Evolutionary conservation across 2,113 vertebrate genomes (phyloP).

Genomic region (Thalassarche chlororhynchos): DNA sequence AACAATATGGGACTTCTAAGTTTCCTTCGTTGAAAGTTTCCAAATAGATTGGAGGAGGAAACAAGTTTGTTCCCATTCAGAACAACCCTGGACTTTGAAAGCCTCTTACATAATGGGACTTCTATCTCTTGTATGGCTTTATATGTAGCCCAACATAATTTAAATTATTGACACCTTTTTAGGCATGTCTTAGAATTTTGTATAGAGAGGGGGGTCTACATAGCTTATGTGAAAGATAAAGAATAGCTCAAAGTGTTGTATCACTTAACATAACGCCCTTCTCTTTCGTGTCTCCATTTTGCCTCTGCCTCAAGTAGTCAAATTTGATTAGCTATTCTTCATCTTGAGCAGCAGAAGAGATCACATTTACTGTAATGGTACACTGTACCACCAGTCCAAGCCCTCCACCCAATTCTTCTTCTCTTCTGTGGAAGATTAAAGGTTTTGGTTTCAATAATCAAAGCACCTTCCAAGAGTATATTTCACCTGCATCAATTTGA

Average conservation of each 20-base stretch:
- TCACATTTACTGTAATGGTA: background rate
- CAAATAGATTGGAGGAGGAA: background rate
- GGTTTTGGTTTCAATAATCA: background rate
- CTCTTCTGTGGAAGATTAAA: background rate
- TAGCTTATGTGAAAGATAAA: background rate
- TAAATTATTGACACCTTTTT: background rate
- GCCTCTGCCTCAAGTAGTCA: background rate
- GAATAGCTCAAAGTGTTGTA: background rate
- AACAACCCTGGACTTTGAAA: background rate
- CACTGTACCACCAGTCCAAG: background rate
- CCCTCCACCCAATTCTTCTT: background rate
- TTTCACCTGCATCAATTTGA: background rate
- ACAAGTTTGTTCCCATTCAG: background rate
- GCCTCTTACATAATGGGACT: background rate
- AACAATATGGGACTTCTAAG: background rate
- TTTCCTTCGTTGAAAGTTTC: background rate
- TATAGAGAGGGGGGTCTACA: fast-evolving
- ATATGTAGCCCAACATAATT: background rate
- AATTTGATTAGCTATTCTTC: background rate
- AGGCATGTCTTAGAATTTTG: background rate
- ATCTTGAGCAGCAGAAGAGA: background rate
- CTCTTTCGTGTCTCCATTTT: background rate
- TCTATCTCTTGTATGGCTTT: background rate
- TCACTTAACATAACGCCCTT: background rate
- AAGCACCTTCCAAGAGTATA: background rate